A percentile compares a stretch with the other conserved stretches of the same genome.
These are phyloP conservation scores for Theretra japonica DNA, from an alignment of 2,888 invertebrate species.

Conservation along the genomic window DNA sequence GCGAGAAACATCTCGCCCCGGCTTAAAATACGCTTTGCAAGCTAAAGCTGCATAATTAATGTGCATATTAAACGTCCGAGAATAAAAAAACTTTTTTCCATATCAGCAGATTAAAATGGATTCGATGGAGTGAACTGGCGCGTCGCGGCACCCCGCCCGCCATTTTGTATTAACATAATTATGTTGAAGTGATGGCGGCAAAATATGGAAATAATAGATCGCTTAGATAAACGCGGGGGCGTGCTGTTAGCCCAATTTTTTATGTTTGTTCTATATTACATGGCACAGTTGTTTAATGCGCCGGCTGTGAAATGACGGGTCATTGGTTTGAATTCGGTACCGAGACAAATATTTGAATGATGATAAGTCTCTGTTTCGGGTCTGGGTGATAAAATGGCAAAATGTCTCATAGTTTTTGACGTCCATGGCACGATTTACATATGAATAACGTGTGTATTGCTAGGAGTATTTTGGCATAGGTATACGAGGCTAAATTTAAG, in stretches of 20 bases:
- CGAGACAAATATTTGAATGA: too few relatives aligned
- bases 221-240: slow-evolving; percentile 6
- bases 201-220: slow-evolving; percentile 14
- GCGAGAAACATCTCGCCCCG: too few relatives aligned
- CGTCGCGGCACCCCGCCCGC: not conserved
- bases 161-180: slow-evolving; percentile 22
- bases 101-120: slow-evolving; percentile 27
- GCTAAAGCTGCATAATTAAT: slow-evolving; percentile 18
- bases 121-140: slow-evolving; percentile 23
- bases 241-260: slow-evolving; percentile 14
- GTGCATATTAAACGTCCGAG: slow-evolving; percentile 23
- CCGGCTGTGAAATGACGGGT: too few relatives aligned
- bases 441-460: too few relatives aligned
- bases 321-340: too few relatives aligned
- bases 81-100: slow-evolving; percentile 16
- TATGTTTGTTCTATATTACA: not conserved
- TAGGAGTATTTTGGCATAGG: too few relatives aligned
- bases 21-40: slow-evolving; percentile 16
- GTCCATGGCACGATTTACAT: too few relatives aligned
- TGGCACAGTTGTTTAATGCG: too few relatives aligned
- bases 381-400: too few relatives aligned
- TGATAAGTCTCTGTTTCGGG: too few relatives aligned
- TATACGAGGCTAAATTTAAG: too few relatives aligned
- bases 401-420: too few relatives aligned
- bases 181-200: not conserved